Percentiles rank a stretch among this genome's conserved stretches.
phyloP scores from a whole-genome alignment of 2,888 invertebrate genomes.

The Cyclophora punctaria region DNA sequence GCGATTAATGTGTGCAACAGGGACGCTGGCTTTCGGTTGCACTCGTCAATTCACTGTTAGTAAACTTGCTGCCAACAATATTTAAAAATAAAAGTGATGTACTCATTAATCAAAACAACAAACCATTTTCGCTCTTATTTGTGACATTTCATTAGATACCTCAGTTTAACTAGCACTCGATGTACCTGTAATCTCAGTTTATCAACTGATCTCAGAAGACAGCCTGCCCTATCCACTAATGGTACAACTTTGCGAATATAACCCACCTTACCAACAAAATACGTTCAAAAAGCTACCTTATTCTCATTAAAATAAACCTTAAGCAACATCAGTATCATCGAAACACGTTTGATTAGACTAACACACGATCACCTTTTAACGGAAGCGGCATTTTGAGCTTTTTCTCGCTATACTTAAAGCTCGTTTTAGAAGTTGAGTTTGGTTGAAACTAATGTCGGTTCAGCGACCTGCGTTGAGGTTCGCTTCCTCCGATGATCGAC shows the following conservation, averaged over 20 bases:
- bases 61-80: no score
- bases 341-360: constrained; percentile 59
- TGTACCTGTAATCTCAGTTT: not conserved
- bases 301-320: constrained; percentile 2
- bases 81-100: no score
- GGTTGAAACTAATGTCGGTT: constrained; percentile 46
- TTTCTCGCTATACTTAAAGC: constrained; percentile 19
- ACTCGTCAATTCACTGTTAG: no score
- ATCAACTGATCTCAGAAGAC: constrained; percentile 17
- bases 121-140: no score
- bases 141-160: no score
- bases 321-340: constrained; percentile 16
- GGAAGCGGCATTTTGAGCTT: constrained; percentile 12
- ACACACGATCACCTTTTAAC: constrained; percentile 19
- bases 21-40: no score
- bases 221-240: constrained; percentile 45
- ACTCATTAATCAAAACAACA: no score
- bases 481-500: constrained; percentile 39
- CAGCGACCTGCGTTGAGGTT: constrained; percentile 48
- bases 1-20: no score
- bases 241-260: constrained; percentile 39
- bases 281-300: constrained; percentile 22
- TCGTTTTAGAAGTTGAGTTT: constrained; percentile 16
- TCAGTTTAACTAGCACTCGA: no score
- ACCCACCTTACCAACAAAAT: constrained; percentile 15